Evolutionary conservation across 2,797 vertebrate species (phyloP).

Genomic region (Sus cebifrons): DNA sequence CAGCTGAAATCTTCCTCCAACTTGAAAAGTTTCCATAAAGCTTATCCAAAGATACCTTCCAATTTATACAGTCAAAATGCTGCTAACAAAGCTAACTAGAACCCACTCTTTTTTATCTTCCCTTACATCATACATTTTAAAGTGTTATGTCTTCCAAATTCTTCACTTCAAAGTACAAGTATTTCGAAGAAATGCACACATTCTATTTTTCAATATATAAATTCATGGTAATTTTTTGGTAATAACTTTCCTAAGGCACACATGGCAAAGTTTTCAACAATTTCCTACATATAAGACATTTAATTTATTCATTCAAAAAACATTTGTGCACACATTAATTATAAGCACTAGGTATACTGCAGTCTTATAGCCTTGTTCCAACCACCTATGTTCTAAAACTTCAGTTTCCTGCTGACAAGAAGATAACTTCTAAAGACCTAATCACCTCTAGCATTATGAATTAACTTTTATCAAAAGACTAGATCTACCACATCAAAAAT

Average conservation of each 20-base stretch:
- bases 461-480: background rate
- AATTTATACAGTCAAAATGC: conserved; percentile 64
- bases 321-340: background rate
- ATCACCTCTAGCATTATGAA: background rate
- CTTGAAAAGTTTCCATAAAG: conserved; percentile 82
- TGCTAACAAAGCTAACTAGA: conserved; percentile 65
- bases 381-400: conserved; percentile 43
- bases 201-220: conserved; percentile 43
- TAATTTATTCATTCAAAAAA: conserved; percentile 55
- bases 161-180: conserved; percentile 41
- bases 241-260: conserved; percentile 59
- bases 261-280: conserved; percentile 45
- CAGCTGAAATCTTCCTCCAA: conserved; percentile 77
- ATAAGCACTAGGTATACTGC: background rate
- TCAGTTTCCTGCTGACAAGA: conserved; percentile 56
- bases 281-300: background rate
- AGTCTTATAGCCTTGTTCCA: conserved; percentile 21
- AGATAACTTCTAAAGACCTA: background rate
- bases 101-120: conserved; percentile 26
- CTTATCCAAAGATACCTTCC: conserved; percentile 76
- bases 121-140: background rate
- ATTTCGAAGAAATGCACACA: conserved; percentile 64
- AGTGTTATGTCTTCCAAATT: conserved; percentile 50
- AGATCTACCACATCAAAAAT: background rate
- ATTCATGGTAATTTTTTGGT: background rate